Base-by-base conservation (phyloP, 1,140 invertebrate genomes). In the Anastrepha ludens region DNA sequence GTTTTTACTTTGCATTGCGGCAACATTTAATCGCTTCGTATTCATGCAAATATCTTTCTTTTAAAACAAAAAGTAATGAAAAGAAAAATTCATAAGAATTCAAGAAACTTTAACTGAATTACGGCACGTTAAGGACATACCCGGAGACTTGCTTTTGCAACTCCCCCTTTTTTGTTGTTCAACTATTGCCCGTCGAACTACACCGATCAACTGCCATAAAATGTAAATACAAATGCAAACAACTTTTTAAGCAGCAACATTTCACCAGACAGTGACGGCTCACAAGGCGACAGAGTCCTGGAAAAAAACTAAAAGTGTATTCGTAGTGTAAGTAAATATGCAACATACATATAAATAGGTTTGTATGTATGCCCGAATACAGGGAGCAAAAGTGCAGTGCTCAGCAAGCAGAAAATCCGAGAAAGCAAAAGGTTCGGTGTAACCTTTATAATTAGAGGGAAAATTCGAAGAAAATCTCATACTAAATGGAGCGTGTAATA, bases 161-260 rank as follows among this genome's bases (percentile, higher is more conserved):
- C 67, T 15, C 13, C 67, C 6, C 17, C 41, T 17, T 13, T 62
- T 13, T 62, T 62, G 11, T 13, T 17, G 60, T 62, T 17, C 67
- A 67, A 67, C 64, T 67, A 74, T 41, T 47, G 39, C 17, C 67
- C 67, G 67, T 41, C 29, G 67, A 74, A 44, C 39, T 74, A 74
- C 41, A 74, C 39, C 67, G 67, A 74, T 74, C 67, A 74, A 74
- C 67, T 74, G 67, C 13, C 67, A 74, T 74, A 74, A 74, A 74
- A 74, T 74, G 67, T 44, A 74, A 74, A 74, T 74, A 39, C 67
- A 44, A 74, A 67, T 67, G 64, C 64, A 67, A 29, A 70, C 13
- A 74, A 74, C 2, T 74, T 74, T 44, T 41, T 74, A 39, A 67
- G 64, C 39, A 11, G 41, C 5, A n/a, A 13, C 67, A 74, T 13